Base-by-base conservation (phyloP, 1,140 invertebrate genomes). In the Adelges cooleyi region DNA sequence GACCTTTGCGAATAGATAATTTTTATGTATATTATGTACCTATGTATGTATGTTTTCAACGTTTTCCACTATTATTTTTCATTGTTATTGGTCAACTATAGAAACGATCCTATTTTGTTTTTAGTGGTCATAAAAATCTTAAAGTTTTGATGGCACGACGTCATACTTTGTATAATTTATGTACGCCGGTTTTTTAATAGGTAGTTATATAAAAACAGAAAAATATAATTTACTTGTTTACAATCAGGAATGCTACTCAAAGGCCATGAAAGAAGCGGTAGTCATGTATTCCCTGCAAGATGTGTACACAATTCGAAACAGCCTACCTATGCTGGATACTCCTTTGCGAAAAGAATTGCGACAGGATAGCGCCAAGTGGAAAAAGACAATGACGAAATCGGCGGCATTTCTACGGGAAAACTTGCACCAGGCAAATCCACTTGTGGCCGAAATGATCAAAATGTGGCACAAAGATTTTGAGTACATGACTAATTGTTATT, bases 361-460 rank as follows among this genome's bases (percentile, higher is more conserved):
- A 29, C 42, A 13, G 2, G n/a, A 62, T 29, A 62, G 54, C 46
- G 22, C 54, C 1, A 3, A 27, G 29, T 62, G 54, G 54, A 62
- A 62, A n/a, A 62, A 62, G 2, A 44, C 54, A 3, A 62, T 62
- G 40, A 10, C 15, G 8, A 38, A 40, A n/a, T 23, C 54, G 9
- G 10, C 40, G 3, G 29, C 13, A 4, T 62, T 62, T 13, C 54
- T 62, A 17, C 40, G 54, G 18, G 54, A 62, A 27, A 62, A 62
- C 5, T 62, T 62, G 15, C 54, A 62, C 6, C 54, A 62, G 29
- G 54, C 54, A 1, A 62, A 62, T 13, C 54, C 54, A 27, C 29
- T 62, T 15, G 42, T 62, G n/a, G n/a, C 40, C 15, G 54, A 62
- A 46, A 62, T 62, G 54, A 46, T 62, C 23, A 62, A 62, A 29